A percentile compares a stretch with the other conserved stretches of the same genome.
phyloP scores from a whole-genome alignment of 2,888 invertebrate genomes.

The Ennomos erosarius region DNA sequence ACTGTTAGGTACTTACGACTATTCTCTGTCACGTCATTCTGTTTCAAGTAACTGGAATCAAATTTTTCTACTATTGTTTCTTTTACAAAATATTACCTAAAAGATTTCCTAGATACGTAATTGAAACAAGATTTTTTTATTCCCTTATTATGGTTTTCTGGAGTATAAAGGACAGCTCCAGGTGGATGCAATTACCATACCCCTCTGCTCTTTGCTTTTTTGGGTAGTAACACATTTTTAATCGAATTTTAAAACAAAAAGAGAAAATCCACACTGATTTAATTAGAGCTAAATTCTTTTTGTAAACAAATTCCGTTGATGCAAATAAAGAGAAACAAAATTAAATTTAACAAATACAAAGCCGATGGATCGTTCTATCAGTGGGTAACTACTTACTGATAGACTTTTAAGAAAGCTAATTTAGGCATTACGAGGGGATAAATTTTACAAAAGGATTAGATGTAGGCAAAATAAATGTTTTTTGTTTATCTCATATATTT shows the following conservation, averaged over 20 bases:
- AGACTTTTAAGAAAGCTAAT: neutral
- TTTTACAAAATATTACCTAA: too few species aligned
- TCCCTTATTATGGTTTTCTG: neutral
- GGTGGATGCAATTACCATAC: slow-evolving; percentile 12
- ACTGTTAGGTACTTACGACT: too few species aligned
- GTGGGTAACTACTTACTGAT: too few species aligned
- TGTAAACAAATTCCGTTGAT: slow-evolving; percentile 6
- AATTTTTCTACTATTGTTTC: too few species aligned
- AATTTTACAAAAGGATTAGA: too few species aligned
- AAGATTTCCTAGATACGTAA: too few species aligned
- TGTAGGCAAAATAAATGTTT: too few species aligned
- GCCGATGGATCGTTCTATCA: slow-evolving; percentile 3
- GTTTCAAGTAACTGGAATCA: too few species aligned
- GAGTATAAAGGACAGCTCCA: slow-evolving; percentile 5
- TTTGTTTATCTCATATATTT: too few species aligned
- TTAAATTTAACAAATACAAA: slow-evolving; percentile 15
- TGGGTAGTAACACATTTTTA: neutral
- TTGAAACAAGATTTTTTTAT: too few species aligned
- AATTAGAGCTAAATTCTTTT: slow-evolving; percentile 33
- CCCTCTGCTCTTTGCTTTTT: neutral
- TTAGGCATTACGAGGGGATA: too few species aligned
- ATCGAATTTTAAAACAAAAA: slow-evolving; percentile 19
- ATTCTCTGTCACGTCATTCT: too few species aligned
- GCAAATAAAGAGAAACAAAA: slow-evolving; percentile 9
- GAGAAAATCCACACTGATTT: slow-evolving; percentile 30